Evolutionary conservation across 2,113 vertebrate genomes (phyloP).

Genomic region (Gambusia holbrooki): DNA sequence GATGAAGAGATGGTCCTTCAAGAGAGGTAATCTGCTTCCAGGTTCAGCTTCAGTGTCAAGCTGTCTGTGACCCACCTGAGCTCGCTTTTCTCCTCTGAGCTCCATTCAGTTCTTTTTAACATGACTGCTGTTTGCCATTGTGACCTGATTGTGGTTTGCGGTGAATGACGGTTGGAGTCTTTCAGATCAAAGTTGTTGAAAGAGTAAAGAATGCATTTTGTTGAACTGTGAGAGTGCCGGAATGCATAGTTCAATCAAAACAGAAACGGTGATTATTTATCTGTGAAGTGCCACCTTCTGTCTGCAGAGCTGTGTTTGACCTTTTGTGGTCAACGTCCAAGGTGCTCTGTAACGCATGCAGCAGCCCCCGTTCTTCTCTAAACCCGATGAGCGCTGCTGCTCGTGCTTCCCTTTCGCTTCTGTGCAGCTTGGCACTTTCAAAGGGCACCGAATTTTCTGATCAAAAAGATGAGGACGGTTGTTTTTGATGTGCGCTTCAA

Average conservation of each 20-base stretch:
- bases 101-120: conserved; percentile 1
- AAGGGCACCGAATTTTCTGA: conserved; percentile 35
- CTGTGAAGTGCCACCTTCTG: neutral
- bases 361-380: neutral
- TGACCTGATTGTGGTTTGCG: conserved; percentile 33
- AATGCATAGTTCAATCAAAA: neutral
- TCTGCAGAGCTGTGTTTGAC: neutral
- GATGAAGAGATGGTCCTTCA: conserved; percentile 96
- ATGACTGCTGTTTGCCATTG: neutral
- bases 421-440: conserved; percentile 24
- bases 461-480: conserved; percentile 59
- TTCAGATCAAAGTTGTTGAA: neutral
- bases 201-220: conserved; percentile 20
- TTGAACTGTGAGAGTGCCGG: neutral
- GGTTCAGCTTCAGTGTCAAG: neutral
- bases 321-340: neutral
- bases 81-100: too few species aligned
- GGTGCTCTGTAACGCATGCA: neutral
- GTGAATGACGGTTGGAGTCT: neutral
- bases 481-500: conserved; percentile 57
- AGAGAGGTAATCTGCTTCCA: conserved; percentile 85
- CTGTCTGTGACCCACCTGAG: neutral
- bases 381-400: neutral
- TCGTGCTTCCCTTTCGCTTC: neutral
- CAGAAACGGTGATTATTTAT: neutral